phyloP scores from a whole-genome alignment of 2,797 vertebrate genomes.

The Sparus aurata region DNA sequence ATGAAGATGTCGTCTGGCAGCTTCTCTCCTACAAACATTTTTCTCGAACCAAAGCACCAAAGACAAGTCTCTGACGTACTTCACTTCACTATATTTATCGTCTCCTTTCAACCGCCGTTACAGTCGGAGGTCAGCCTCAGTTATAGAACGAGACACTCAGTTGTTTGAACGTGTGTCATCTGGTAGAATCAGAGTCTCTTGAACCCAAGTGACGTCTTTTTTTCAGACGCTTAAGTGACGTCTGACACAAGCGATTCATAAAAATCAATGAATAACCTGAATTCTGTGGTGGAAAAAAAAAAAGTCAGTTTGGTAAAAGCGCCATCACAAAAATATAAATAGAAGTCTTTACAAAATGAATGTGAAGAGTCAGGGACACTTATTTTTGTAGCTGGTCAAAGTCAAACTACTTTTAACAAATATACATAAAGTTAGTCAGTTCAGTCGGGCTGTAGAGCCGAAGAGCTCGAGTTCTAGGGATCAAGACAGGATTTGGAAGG shows the following conservation, averaged over 20 bases:
- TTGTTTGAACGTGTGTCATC: constrained; percentile 8
- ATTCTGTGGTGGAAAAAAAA: not conserved
- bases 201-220: not conserved
- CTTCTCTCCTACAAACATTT: too few relatives aligned
- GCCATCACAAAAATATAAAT: too few relatives aligned
- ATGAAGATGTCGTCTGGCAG: too few relatives aligned
- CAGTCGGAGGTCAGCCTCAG: constrained; percentile 24
- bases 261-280: not conserved
- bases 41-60: too few relatives aligned
- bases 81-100: not conserved
- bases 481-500: not conserved
- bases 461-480: not conserved
- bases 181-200: not conserved
- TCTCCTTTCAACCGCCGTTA: not conserved
- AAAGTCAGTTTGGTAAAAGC: not conserved
- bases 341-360: too few relatives aligned
- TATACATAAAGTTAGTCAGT: not conserved
- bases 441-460: not conserved
- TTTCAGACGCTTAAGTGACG: not conserved
- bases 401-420: not conserved
- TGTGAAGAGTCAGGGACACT: not conserved
- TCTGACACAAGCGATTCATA: not conserved
- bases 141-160: not conserved
- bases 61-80: not conserved
- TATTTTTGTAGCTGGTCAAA: not conserved